A percentile compares a stretch with the other conserved stretches of the same genome.
Conservation (phyloP, 2,113 vertebrate genomes). For the Chionodraco myersi region DNA sequence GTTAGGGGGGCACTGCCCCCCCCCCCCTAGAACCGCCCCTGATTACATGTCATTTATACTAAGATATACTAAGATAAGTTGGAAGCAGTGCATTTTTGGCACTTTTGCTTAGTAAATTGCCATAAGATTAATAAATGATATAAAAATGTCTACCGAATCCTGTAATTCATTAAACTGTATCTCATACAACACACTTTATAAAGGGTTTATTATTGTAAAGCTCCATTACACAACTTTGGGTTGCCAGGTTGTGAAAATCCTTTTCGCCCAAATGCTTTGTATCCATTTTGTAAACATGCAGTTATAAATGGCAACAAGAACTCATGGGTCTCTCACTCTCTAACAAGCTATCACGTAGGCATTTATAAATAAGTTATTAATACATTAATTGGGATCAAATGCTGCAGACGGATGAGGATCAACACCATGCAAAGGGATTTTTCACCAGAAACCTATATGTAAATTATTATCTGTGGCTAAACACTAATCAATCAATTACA, state of each 20-base stretch:
- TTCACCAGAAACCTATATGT: neutral
- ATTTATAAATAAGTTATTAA: neutral
- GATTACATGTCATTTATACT: neutral
- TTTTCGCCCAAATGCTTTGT: neutral
- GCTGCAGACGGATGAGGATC: neutral
- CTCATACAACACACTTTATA: neutral
- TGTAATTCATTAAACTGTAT: neutral
- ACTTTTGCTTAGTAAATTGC: neutral
- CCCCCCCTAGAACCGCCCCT: too few relatives aligned
- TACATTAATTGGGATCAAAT: neutral
- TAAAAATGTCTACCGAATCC: neutral
- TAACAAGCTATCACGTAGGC: neutral
- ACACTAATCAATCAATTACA: too few relatives aligned
- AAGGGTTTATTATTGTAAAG: neutral
- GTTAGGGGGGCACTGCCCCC: too few relatives aligned
- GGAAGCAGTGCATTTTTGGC: neutral
- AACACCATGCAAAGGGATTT: neutral
- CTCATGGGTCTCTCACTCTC: neutral
- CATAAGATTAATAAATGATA: neutral
- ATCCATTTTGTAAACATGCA: neutral
- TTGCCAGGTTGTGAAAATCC: conserved; percentile 3
- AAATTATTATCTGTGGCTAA: neutral
- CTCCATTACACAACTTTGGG: neutral
- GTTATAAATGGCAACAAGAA: neutral
- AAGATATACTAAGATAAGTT: neutral